Base-by-base conservation (phyloP, 2,888 invertebrate genomes). In the Aquatica leii region DNA sequence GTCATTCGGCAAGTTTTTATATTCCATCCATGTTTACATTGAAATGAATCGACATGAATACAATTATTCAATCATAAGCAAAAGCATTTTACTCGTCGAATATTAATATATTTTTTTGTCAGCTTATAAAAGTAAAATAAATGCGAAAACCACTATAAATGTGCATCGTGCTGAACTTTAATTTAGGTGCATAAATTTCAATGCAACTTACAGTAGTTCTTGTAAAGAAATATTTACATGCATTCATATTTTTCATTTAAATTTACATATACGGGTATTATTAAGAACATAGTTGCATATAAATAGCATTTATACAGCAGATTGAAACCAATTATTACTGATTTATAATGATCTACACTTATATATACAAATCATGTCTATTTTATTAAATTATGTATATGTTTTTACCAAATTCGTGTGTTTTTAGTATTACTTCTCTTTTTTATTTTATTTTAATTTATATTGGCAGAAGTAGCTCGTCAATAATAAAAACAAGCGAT, bases 181-280 rank as follows among this genome's bases (percentile, higher is more conserved):
- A 53, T 60, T 60, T 55, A 43, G 31, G 35, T 24, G 24, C 20
- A 58, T 49, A 60, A 60, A 60, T 60, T 54, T 35, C 52, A 59
- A 59, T 46, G 52, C 41, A 52, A 34, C 46, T 52, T n/a, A 54
- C 61, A 49, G 61, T 61, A 61, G 61, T 61, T 55, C 48, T 53
- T 20, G 4, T 37, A 11, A 48, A 37, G 20, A 21, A 46, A 52
- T 59, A 60, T 53, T 48, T 35, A 40, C 49, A 18, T 9, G 2
- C n/a, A 14, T 46, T 8, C 18, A 20, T 11, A 46, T 20, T 46
- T 53, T 48, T 53, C 43, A 37, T 46, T 43, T 56, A 46, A 59
- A 71, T 69, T 71, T 69, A 71, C 71, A 69, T 71, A 71, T 69
- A 69, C 71, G 67, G 71, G 71, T 71, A 71, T 65, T 69, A 71